Conservation (phyloP, 2,888 invertebrate genomes). For the Acronicta leporina region DNA sequence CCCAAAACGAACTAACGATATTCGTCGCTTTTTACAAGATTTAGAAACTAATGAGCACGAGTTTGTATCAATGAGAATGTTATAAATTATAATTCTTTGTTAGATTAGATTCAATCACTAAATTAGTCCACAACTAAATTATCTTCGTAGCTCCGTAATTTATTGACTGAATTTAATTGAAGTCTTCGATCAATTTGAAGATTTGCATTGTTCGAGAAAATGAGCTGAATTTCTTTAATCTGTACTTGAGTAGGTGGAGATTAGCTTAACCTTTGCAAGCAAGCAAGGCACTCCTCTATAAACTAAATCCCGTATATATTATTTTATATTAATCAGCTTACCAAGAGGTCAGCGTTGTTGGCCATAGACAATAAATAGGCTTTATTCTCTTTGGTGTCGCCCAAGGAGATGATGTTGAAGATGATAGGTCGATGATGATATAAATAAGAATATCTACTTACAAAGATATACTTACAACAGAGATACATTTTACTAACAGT, state of each 20-base stretch:
- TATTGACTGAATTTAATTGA: slow-evolving; percentile 19
- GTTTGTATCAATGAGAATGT: slow-evolving; percentile 21
- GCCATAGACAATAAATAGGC: too few species aligned
- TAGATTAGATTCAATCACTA: slow-evolving; percentile 15
- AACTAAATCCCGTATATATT: too few species aligned
- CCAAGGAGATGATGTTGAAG: too few species aligned
- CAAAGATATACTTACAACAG: too few species aligned
- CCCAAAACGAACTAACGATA: slow-evolving; percentile 26
- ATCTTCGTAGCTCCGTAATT: slow-evolving; percentile 27
- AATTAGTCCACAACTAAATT: slow-evolving; percentile 26
- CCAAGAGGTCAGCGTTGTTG: too few species aligned
- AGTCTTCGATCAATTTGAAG: too few species aligned
- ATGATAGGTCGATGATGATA: too few species aligned
- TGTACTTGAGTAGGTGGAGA: slow-evolving; percentile 30
- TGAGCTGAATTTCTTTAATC: slow-evolving; percentile 11
- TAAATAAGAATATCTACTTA: too few species aligned
- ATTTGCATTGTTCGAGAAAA: slow-evolving; percentile 23
- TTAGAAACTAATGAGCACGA: slow-evolving; percentile 18
- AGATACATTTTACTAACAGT: too few species aligned
- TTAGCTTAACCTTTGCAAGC: slow-evolving; percentile 18
- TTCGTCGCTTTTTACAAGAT: slow-evolving; percentile 9
- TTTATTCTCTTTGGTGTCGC: too few species aligned
- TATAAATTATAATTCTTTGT: slow-evolving; percentile 11
- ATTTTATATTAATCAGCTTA: too few species aligned
- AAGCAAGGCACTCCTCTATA: too few species aligned